These are phyloP conservation scores for Urocynchramus pylzowi DNA, from an alignment of 2,113 vertebrate genomes.

Conservation along the genomic window DNA sequence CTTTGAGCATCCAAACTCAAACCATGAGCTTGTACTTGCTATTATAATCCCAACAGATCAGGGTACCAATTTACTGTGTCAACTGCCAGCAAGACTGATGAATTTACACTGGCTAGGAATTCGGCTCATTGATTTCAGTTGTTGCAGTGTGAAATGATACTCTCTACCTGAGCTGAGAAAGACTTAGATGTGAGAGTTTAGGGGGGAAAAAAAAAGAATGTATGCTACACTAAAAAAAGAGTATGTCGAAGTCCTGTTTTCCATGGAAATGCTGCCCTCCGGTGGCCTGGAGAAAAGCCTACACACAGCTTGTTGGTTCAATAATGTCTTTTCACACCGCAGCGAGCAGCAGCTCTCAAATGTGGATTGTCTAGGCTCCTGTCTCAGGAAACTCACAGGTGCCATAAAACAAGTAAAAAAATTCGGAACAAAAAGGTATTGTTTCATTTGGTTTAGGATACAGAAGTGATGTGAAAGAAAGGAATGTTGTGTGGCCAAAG, in stretches of 20 bases:
- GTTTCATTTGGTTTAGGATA: background rate
- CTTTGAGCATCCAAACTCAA: background rate
- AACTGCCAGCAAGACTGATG: background rate
- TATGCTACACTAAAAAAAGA: background rate
- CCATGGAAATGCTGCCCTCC: conserved; percentile 50
- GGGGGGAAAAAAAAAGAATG: fast-evolving
- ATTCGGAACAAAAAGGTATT: background rate
- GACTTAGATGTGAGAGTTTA: background rate
- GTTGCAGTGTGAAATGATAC: background rate
- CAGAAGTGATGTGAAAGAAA: background rate
- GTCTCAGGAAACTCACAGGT: background rate
- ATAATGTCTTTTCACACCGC: background rate
- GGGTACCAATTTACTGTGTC: background rate
- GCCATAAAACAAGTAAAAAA: background rate
- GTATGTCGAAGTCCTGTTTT: background rate
- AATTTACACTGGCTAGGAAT: background rate
- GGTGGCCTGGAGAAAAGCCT: background rate
- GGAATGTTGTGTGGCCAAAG: background rate
- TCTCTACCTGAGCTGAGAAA: background rate
- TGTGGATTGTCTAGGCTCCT: background rate
- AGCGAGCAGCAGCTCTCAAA: background rate
- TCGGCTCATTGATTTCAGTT: background rate
- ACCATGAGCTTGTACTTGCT: background rate
- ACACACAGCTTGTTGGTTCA: background rate
- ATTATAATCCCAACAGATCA: background rate